Conservation (phyloP, 2,797 vertebrate genomes). For the Gymnopithys bicolor region DNA sequence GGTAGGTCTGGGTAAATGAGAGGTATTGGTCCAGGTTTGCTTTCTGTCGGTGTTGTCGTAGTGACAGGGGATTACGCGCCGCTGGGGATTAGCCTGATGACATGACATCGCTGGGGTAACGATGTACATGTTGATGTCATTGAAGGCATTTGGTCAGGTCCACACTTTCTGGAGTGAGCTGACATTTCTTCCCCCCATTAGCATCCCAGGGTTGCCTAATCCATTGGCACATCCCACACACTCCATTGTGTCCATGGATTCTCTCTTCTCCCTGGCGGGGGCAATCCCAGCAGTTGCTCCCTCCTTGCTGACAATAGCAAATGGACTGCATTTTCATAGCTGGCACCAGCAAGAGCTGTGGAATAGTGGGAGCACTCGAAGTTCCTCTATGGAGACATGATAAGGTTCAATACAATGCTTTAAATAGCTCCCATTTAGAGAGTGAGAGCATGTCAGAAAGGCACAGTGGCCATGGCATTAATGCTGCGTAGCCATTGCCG, state of each 20-base stretch:
- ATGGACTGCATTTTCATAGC: not conserved
- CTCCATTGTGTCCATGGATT: rapidly evolving
- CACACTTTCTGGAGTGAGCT: not conserved
- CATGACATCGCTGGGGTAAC: not conserved
- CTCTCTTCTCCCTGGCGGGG: not conserved
- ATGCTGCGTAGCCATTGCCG: not conserved
- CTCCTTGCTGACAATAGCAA: not conserved
- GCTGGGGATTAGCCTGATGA: not conserved
- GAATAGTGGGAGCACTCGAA: not conserved
- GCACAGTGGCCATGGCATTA: not conserved
- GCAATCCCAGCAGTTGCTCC: not conserved
- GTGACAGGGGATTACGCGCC: not conserved
- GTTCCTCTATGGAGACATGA: not conserved
- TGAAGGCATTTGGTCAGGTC: not conserved
- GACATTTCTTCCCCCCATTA: not conserved
- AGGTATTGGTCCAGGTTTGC: slow-evolving; percentile 21
- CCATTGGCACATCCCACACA: rapidly evolving
- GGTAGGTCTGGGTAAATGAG: slow-evolving; percentile 30
- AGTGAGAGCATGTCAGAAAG: not conserved
- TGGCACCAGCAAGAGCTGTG: not conserved
- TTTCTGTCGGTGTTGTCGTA: slow-evolving; percentile 7
- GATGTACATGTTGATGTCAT: not conserved
- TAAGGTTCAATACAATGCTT: not conserved
- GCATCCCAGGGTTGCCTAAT: not conserved
- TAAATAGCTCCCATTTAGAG: slow-evolving; percentile 9